Percentiles rank a stretch among this genome's conserved stretches.
Evolutionary conservation across 2,797 vertebrate species (phyloP).

Genomic region (Spatula versicolor): DNA sequence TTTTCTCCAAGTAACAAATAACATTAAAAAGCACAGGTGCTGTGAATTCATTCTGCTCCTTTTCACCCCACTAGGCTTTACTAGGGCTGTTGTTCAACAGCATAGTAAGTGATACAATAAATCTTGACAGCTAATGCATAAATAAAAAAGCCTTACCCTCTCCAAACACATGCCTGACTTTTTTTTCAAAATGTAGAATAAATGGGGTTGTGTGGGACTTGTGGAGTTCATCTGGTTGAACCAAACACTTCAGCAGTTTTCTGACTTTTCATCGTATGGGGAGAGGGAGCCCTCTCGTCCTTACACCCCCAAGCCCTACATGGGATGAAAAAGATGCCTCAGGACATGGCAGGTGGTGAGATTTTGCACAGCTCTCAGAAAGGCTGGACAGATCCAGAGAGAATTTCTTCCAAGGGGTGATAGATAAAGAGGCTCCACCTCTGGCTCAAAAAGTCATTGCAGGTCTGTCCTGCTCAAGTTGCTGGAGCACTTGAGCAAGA

Average conservation of each 20-base stretch:
- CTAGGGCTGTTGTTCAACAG: neutral
- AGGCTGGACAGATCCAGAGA: neutral
- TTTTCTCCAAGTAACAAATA: neutral
- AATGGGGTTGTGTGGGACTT: neutral
- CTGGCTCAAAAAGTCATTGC: neutral
- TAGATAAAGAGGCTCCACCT: fast-evolving
- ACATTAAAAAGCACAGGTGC: neutral
- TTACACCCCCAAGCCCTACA: neutral
- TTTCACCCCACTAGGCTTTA: neutral
- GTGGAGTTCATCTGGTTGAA: neutral
- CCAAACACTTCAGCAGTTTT: neutral
- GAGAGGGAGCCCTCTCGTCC: neutral
- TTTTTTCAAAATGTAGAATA: neutral
- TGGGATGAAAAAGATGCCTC: neutral
- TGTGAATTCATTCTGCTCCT: neutral
- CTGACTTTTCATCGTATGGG: neutral
- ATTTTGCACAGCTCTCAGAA: neutral
- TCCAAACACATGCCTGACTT: neutral
- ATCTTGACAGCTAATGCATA: neutral
- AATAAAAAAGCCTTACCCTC: neutral
- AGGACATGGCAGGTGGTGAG: neutral
- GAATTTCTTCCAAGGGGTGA: neutral
- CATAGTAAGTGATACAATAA: neutral
- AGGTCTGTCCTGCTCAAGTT: neutral
- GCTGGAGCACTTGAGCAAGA: neutral